Base-by-base conservation (phyloP, 1,140 invertebrate species). In the Dolichoris vasculosae region DNA sequence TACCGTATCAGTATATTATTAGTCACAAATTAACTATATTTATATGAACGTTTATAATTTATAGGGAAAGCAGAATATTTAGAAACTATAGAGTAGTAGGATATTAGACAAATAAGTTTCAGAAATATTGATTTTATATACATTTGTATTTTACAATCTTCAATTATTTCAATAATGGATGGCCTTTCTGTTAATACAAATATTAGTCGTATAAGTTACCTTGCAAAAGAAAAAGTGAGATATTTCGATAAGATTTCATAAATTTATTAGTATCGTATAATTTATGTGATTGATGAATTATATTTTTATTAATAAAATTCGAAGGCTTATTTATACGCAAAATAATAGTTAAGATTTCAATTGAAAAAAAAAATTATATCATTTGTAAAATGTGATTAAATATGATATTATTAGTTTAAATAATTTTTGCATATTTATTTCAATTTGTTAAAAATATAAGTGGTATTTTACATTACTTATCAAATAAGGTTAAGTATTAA, bases 191-290 rank as follows among this genome's bases (percentile, higher is more conserved):
- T 89, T 40, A 73, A 88, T 32, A 82, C 80, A 23, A 76, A 20
- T 26, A 20, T 40, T 8, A 87, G 67, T 63, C 86, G 87, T 0
- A 76, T 88, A 0, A 51, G 38, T 26, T 73, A 82, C 0, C 48
- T 87, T 30, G 63, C 87, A 0, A 86, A 71, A 0, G 88, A 91
- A 35, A 90, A 91, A 87, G 90, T 91, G 86, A 88, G 40, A 48
- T 55, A 43, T 32, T 84, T 55, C 35, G 26, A 6, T n/a, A n/a
- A 26, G 23, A 63, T 7, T 63, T 38, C 0, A 15, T 6, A 20
- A 69, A 69, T 69, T 69, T 40, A 69, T 38, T 38, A 38, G 0
- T 7, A 69, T 15, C 38, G 6, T 38, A 69, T 38, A 20, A 69
- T 23, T 69, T 69, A 26, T 26, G 20, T n/a, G n/a, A n/a, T n/a